phyloP scores from a whole-genome alignment of 35 echinoderm and acorn worm genomes.

The Strongylocentrotus purpuratus region DNA sequence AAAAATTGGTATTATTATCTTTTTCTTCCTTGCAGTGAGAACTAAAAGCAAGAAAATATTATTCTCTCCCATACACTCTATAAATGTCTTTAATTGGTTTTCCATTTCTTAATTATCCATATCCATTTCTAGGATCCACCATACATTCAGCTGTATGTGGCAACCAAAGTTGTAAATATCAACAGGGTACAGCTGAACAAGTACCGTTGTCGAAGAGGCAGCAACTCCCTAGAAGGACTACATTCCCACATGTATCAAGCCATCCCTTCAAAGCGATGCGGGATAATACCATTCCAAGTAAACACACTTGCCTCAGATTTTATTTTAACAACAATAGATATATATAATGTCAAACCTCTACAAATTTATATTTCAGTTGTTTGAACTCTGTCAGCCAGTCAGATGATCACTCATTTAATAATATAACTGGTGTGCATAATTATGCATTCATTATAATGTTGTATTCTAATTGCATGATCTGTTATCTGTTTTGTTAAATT shows the following conservation, averaged over 20 bases:
- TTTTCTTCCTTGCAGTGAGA: too few species aligned
- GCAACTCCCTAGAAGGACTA: slow-evolving; percentile 69
- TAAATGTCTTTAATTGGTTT: neutral
- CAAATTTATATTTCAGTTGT: neutral
- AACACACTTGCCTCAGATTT: neutral
- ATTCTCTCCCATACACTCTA: too few species aligned
- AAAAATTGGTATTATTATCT: too few species aligned
- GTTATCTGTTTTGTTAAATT: too few species aligned
- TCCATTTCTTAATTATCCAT: neutral
- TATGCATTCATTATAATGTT: neutral
- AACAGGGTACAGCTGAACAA: slow-evolving; percentile 63
- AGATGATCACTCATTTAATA: neutral
- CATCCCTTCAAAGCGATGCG: slow-evolving; percentile 60
- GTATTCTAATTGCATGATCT: neutral
- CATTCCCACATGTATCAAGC: slow-evolving; percentile 52
- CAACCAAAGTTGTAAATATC: slow-evolving; percentile 56
- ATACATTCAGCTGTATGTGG: slow-evolving; percentile 56
- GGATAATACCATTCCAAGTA: slow-evolving; percentile 68
- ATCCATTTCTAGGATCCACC: slow-evolving; percentile 59
- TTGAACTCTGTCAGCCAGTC: neutral
- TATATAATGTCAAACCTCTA: neutral
- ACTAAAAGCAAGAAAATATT: too few species aligned
- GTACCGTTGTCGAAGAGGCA: slow-evolving; percentile 66
- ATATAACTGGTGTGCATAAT: neutral
- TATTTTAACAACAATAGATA: neutral